These are phyloP conservation scores for Telmatherina bonti DNA, from an alignment of 2,797 vertebrate species.

Conservation along the genomic window DNA sequence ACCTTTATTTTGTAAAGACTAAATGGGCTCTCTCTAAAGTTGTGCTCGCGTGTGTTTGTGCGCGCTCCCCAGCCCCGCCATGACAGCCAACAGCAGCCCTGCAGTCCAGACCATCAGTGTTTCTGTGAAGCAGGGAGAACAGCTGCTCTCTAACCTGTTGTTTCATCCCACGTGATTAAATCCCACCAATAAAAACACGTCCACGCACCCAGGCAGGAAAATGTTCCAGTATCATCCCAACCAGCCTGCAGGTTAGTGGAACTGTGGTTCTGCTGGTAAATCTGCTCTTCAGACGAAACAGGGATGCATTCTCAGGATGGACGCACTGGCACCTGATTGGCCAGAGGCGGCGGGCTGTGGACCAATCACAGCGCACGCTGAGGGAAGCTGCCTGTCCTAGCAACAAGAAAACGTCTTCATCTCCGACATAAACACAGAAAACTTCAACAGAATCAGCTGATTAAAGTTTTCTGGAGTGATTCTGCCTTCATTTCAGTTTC, in stretches of 20 bases:
- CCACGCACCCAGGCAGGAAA: neutral
- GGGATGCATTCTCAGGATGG: conserved; percentile 54
- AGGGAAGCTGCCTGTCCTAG: conserved; percentile 64
- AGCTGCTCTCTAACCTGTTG: neutral
- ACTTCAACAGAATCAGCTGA: neutral
- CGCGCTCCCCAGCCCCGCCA: conserved; percentile 28
- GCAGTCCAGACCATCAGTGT: neutral
- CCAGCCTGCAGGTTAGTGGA: no score
- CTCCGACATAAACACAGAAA: neutral
- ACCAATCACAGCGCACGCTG: conserved; percentile 65
- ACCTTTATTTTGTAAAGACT: conserved; percentile 48
- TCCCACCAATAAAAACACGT: neutral
- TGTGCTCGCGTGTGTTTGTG: rapidly evolving
- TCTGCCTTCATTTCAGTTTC: no score
- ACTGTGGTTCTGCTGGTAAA: neutral
- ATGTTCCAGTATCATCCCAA: no score
- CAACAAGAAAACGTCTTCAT: conserved; percentile 65
- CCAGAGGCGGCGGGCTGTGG: conserved; percentile 1
- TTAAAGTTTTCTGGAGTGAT: no score
- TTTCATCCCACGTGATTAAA: neutral
- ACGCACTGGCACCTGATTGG: conserved; percentile 73
- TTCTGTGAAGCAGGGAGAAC: neutral
- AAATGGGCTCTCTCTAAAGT: neutral
- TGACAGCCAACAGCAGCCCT: conserved; percentile 29
- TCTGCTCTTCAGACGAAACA: neutral